Conservation (phyloP, 2,888 invertebrate species). For the Platypus cylindrus region DNA sequence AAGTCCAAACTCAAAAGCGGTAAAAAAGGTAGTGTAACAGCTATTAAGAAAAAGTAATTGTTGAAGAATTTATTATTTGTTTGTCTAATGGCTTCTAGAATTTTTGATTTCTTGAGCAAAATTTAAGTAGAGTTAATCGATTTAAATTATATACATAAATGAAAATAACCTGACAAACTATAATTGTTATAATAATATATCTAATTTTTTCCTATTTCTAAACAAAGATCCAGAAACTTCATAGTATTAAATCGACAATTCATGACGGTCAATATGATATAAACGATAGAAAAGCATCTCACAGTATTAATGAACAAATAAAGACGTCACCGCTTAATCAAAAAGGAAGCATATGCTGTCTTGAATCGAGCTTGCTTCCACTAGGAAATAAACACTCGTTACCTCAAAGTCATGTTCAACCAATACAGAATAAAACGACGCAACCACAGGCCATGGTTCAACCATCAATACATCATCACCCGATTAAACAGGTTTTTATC, state of each 20-base stretch:
- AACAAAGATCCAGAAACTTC: constrained; percentile 15
- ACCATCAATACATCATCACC: constrained; percentile 25
- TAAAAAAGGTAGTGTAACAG: constrained; percentile 32
- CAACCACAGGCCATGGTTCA: constrained; percentile 27
- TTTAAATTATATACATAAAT: no score
- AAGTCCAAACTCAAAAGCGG: constrained; percentile 31
- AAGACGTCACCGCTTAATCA: constrained; percentile 16
- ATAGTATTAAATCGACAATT: constrained; percentile 21
- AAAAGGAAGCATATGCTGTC: constrained; percentile 19
- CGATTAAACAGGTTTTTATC: constrained; percentile 13
- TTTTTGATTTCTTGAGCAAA: no score
- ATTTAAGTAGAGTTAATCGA: no score
- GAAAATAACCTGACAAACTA: no score
- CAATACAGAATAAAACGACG: constrained; percentile 19
- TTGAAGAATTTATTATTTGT: no score
- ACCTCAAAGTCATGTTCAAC: constrained; percentile 25
- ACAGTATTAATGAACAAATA: constrained; percentile 18
- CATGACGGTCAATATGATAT: constrained; percentile 15
- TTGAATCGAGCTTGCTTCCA: constrained; percentile 20
- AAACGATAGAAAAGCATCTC: constrained; percentile 16
- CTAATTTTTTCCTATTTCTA: constrained; percentile 2
- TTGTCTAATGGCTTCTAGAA: no score
- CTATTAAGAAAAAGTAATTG: no score
- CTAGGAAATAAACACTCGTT: constrained; percentile 21
- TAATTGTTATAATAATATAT: no score